Evolutionary conservation across 2,113 vertebrate genomes (phyloP), one percentile per base, ranked within the genome.

Genomic region (Mastomys natalensis): DNA sequence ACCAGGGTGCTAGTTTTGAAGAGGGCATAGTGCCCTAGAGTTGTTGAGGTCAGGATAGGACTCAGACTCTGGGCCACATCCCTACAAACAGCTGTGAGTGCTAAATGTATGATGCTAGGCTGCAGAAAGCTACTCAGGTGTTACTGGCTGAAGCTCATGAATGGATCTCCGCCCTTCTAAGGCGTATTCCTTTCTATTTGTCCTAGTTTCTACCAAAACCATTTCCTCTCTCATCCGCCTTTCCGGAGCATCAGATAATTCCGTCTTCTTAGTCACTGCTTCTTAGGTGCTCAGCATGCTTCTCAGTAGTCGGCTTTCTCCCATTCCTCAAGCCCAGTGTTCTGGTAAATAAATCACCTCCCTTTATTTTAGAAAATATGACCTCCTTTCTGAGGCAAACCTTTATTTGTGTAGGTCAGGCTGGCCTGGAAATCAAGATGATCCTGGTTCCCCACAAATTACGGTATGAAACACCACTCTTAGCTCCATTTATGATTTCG

Each of bases 341-440:
- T 66, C 80, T 93, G 72, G n/a, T 58, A 60, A 91, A 89, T 91
- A 90, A 74, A 78, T 51, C 90, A n/a, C 89, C 45, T 91, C 82
- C 91, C 66, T 94, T 82, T 91, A 80, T 73, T 68, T 95, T 58
- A 60, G 92, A 90, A 62, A 96, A 31, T 45, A 78, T 87, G 87
- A 88, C 92, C 64, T 96, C 80, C 70, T 95, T 94, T 93, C 45
- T 58, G 82, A 85, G 58, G 70, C 58, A 93, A 91, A 78, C 24
- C 4, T 85, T 60, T 95, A 40, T 48, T 51, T 91, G 60, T 68
- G 43, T 77, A 45, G 55, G 5, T 31, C 72, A 62, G 40, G 43
- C 31, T 90, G 88, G 43, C 55, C 73, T 77, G 9, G 72, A 90
- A 89, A 40, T 76, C 40, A 89, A 58, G 17, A 16, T 90, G 73